These are phyloP conservation scores for Ptychochromis oligacanthus DNA, from an alignment of 2,113 vertebrate genomes.

Conservation along the genomic window DNA sequence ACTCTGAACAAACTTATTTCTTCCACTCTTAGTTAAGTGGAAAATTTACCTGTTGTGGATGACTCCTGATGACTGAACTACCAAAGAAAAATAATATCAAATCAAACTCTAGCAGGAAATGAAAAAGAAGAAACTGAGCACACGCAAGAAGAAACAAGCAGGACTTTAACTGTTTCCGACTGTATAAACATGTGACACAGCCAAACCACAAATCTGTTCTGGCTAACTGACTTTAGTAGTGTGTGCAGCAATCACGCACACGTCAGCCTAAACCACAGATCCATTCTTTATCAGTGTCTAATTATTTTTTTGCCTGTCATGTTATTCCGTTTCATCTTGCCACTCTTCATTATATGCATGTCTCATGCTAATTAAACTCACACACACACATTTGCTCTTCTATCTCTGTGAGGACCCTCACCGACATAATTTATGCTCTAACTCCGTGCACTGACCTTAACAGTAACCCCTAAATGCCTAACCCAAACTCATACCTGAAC, in stretches of 20 bases:
- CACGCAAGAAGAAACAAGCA: background rate
- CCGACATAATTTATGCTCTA: background rate
- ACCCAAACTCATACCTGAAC: background rate
- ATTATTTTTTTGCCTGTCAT: conserved; percentile 6
- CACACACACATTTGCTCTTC: background rate
- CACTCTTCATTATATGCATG: background rate
- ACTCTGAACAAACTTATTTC: background rate
- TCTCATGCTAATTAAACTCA: background rate
- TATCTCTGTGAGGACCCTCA: background rate
- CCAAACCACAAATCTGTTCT: background rate
- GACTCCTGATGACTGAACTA: accelerated
- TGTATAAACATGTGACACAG: background rate
- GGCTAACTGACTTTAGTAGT: background rate
- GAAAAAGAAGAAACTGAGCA: background rate
- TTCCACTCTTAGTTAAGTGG: background rate
- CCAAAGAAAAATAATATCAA: background rate
- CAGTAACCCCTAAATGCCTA: too few relatives aligned
- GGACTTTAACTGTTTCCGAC: background rate
- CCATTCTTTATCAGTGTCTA: background rate
- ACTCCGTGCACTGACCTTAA: background rate
- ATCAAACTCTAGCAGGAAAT: accelerated
- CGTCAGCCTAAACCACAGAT: background rate
- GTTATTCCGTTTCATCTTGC: background rate
- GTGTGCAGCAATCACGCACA: background rate
- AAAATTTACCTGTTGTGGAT: background rate